These are phyloP conservation scores for Hycleus cichorii DNA, from an alignment of 1,140 invertebrate genomes.

Conservation along the genomic window DNA sequence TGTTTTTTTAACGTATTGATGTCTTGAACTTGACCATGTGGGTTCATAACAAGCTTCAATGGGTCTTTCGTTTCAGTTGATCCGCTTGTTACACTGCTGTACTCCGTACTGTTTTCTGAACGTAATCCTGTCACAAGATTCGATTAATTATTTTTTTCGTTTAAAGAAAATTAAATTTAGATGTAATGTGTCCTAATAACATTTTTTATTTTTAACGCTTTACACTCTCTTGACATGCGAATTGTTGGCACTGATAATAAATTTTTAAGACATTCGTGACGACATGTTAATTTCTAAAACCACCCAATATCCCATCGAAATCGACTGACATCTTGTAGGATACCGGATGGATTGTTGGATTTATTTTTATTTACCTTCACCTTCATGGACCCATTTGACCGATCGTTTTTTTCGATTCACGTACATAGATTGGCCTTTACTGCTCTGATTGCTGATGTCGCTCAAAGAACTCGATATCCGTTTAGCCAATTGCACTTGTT, in stretches of 20 bases:
- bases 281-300: too few species aligned
- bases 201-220: constrained; percentile 1
- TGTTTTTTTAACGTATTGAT: constrained; percentile 50
- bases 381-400: constrained; percentile 90
- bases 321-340: too few species aligned
- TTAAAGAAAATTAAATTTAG: not conserved
- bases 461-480: constrained; percentile 88
- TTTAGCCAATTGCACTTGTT: constrained; percentile 86
- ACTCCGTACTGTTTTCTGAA: constrained; percentile 20
- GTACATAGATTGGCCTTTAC: constrained; percentile 92
- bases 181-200: constrained; percentile 5
- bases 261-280: too few species aligned
- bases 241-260: too few species aligned
- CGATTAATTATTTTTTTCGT: not conserved
- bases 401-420: constrained; percentile 88
- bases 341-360: too few species aligned
- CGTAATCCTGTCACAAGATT: constrained; percentile 20
- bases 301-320: too few species aligned
- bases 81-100: constrained; percentile 17
- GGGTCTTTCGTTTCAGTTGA: constrained; percentile 47
- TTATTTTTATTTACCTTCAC: constrained; percentile 50
- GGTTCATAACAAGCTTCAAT: constrained; percentile 73
- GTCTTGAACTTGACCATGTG: constrained; percentile 65
- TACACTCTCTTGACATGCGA: too few species aligned
- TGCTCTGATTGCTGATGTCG: constrained; percentile 83